Evolutionary conservation across 2,888 invertebrate genomes (phyloP), one percentile per base, ranked within the genome.

Genomic region (Falcaria lacertinaria): DNA sequence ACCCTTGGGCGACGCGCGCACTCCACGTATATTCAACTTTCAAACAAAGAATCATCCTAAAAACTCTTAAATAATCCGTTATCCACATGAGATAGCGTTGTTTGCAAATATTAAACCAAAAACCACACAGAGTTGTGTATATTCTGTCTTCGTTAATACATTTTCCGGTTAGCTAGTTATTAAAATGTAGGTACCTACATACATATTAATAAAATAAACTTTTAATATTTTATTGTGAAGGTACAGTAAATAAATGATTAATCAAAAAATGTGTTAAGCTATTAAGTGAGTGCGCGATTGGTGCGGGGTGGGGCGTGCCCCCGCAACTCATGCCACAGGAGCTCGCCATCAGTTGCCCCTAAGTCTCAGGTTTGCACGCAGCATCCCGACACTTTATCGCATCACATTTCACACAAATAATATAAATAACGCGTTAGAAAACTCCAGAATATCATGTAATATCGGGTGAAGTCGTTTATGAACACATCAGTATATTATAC

Each of bases 341-440:
- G 69, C 60, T 69, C 64, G 70, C 73, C 79, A 76, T 79, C 85
- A 88, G 88, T 88, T 78, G 88, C 79, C 84, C 80, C 80, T 68
- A 79, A 85, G 87, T 85, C 86, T 80, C 81, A 84, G 84, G 82
- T 85, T 86, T 79, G 86, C 73, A 71, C 86, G 72, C 85, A 87
- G 84, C 86, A 86, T 86, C 81, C 78, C 69, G 60, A 60, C 67
- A 54, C 57, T 69, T 72, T 71, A 71, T 63, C 69, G 60, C 52
- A 45, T 63, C 54, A 56, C 58, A 61, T 62, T 65, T 53, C 44
- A 44, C 50, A 53, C 50, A 61, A 54, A 65, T 59, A 57, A 49
- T 46, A 50, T 54, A 46, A 46, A 51, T 53, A 57, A 55, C 43
- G 43, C 42, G 35, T 34, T 43, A 47, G 47, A 19, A 41, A 47